A percentile compares a stretch with the other conserved stretches of the same genome.
Conservation (phyloP, 1,140 invertebrate genomes). For the Plodia interpunctella region DNA sequence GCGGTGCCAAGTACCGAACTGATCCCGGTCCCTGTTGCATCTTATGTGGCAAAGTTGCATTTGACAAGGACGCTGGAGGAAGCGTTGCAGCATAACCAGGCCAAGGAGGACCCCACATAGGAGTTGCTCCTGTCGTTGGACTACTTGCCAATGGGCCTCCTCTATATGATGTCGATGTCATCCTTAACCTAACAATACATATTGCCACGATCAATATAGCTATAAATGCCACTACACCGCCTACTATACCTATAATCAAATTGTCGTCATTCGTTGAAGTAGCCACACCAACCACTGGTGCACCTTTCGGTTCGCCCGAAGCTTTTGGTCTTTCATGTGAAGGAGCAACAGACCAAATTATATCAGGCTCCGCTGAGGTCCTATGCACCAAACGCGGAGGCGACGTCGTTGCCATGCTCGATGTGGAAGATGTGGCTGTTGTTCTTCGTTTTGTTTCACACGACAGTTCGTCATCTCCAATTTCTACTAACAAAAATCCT, state of each 20-base stretch:
- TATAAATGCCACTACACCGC: constrained; percentile 93
- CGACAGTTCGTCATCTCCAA: constrained; percentile 87
- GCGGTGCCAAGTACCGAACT: constrained; percentile 69
- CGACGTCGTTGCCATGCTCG: constrained; percentile 60
- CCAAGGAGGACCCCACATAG: constrained; percentile 73
- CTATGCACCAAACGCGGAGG: constrained; percentile 75
- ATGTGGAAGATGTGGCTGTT: constrained; percentile 70
- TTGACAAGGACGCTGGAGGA: constrained; percentile 72
- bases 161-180: constrained; percentile 82
- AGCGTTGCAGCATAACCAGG: constrained; percentile 76
- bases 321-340: constrained; percentile 76
- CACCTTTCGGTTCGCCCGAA: constrained; percentile 78
- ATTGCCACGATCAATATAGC: constrained; percentile 92
- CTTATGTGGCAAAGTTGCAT: constrained; percentile 81
- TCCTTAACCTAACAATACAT: constrained; percentile 87
- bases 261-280: constrained; percentile 91
- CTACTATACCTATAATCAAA: constrained; percentile 93
- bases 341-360: constrained; percentile 90
- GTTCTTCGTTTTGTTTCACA: constrained; percentile 82
- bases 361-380: constrained; percentile 86
- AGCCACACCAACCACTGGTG: constrained; percentile 77
- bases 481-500: constrained; percentile 82
- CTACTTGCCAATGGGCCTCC: constrained; percentile 80
- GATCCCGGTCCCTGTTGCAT: constrained; percentile 77
- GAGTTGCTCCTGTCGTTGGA: constrained; percentile 67